phyloP scores from a whole-genome alignment of 2,888 invertebrate species.

The Drosophila buzzatii region DNA sequence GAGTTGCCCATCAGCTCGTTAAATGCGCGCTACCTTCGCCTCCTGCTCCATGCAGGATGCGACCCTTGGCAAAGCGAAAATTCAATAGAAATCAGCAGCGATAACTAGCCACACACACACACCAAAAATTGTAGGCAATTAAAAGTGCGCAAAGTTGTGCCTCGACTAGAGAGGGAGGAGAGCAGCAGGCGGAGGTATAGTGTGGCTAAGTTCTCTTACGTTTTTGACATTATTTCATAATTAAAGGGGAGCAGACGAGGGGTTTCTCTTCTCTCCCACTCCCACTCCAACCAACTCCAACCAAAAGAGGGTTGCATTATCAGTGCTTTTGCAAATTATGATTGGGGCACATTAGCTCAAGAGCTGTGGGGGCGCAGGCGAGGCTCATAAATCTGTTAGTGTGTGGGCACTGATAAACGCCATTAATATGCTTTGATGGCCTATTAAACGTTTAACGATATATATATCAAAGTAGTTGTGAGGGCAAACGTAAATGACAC shows the following conservation, averaged over 20 bases:
- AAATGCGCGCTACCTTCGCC: neutral
- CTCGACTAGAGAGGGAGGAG: neutral
- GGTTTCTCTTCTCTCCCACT: neutral
- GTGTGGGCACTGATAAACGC: slow-evolving; percentile 45
- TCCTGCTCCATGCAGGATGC: neutral
- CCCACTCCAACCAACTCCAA: neutral
- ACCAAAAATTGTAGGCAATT: slow-evolving; percentile 57
- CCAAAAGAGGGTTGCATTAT: slow-evolving; percentile 59
- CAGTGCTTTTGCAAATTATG: slow-evolving; percentile 77
- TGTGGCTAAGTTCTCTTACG: neutral
- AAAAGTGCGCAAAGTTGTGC: slow-evolving; percentile 60
- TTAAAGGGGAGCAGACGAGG: slow-evolving; percentile 41
- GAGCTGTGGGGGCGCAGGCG: too few species aligned
- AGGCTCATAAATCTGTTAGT: slow-evolving; percentile 23
- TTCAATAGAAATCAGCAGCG: slow-evolving; percentile 56
- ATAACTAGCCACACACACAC: slow-evolving; percentile 46
- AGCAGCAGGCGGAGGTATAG: neutral
- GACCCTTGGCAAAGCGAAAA: slow-evolving; percentile 29
- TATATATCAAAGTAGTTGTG: slow-evolving; percentile 8
- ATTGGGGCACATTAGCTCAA: slow-evolving; percentile 51
- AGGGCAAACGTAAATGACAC: neutral
- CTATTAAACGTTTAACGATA: slow-evolving; percentile 72
- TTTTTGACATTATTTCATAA: slow-evolving; percentile 73
- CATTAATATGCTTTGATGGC: slow-evolving; percentile 63
- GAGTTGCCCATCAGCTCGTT: slow-evolving; percentile 34